These are phyloP conservation scores for Reticulitermes speratus DNA, from an alignment of 1,140 invertebrate genomes.

Conservation along the genomic window DNA sequence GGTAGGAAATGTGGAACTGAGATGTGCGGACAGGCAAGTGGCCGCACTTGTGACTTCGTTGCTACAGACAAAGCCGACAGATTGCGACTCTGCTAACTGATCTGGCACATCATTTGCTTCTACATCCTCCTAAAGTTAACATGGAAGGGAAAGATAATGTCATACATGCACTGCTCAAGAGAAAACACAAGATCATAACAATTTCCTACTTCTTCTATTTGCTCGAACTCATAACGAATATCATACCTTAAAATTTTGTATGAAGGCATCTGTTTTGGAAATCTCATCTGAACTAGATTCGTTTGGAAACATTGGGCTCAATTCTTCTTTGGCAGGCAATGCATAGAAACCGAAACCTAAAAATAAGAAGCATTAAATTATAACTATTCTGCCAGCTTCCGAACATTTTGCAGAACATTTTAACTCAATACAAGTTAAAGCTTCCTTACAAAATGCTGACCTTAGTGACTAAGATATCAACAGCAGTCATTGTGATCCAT, in stretches of 20 bases:
- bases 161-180: too few relatives aligned
- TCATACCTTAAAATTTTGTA: constrained; percentile 57
- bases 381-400: too few relatives aligned
- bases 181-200: background rate
- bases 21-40: constrained; percentile 46
- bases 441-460: constrained; percentile 13
- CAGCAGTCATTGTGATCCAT: constrained; percentile 32
- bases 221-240: background rate
- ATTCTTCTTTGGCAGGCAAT: constrained; percentile 63
- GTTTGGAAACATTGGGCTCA: constrained; percentile 62
- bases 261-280: constrained; percentile 61
- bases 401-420: too few relatives aligned
- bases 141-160: constrained; percentile 31
- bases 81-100: constrained; percentile 30
- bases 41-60: constrained; percentile 49
- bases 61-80: constrained; percentile 25
- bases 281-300: constrained; percentile 62
- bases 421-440: too few relatives aligned
- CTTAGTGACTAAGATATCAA: constrained; percentile 34
- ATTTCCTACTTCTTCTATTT: background rate
- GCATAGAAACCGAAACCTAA: constrained; percentile 49
- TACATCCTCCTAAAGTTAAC: constrained; percentile 50
- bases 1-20: constrained; percentile 39
- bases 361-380: background rate
- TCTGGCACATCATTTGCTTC: constrained; percentile 50